phyloP scores from a whole-genome alignment of 2,113 vertebrate species.

The Heteronetta atricapilla region DNA sequence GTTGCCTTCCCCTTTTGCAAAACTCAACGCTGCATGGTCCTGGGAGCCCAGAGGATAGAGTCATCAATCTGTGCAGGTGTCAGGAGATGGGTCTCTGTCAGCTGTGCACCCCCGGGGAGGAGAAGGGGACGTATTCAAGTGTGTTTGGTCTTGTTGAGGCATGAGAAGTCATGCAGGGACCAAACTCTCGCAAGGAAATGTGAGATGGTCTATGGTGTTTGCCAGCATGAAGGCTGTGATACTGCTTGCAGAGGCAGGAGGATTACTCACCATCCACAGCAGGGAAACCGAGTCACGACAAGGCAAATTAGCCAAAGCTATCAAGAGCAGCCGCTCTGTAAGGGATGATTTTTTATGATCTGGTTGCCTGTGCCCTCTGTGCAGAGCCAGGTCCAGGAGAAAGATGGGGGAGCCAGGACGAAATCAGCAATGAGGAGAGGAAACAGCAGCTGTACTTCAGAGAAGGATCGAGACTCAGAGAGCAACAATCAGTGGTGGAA shows the following conservation, averaged over 20 bases:
- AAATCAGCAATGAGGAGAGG: neutral
- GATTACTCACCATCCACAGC: neutral
- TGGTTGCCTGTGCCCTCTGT: neutral
- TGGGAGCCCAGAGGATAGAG: neutral
- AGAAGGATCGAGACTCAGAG: neutral
- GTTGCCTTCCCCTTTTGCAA: neutral
- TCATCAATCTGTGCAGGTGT: neutral
- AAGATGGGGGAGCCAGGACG: neutral
- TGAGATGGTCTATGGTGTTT: no score
- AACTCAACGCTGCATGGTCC: neutral
- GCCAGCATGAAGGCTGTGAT: fast-evolving
- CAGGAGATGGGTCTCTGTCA: neutral
- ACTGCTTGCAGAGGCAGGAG: neutral
- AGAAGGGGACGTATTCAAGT: neutral
- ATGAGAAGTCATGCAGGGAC: neutral
- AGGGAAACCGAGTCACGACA: neutral
- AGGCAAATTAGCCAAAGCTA: neutral
- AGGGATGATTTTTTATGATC: neutral
- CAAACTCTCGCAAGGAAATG: neutral
- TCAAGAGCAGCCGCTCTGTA: neutral
- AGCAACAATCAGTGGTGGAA: fast-evolving
- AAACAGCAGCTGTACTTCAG: neutral
- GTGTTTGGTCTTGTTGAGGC: neutral
- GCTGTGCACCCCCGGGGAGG: neutral
- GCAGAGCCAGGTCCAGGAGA: neutral